Conservation (phyloP, 1,140 invertebrate species). For the Epicauta chinensis region DNA sequence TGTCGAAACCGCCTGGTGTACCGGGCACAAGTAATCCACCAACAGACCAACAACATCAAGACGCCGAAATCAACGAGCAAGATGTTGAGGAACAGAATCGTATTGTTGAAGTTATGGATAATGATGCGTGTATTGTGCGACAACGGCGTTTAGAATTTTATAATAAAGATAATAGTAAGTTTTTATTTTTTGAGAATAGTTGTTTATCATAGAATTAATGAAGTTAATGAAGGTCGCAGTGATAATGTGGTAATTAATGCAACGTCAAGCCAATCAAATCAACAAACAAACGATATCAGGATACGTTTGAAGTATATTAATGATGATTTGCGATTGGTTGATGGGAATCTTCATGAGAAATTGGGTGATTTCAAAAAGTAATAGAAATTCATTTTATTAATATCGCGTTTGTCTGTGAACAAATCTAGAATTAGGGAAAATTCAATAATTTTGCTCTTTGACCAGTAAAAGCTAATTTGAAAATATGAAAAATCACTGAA, state of each 20-base stretch:
- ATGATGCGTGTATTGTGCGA: constrained; percentile 24
- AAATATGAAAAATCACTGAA: too few species aligned
- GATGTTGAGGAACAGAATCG: constrained; percentile 43
- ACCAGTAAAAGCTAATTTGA: too few species aligned
- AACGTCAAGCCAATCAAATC: constrained; percentile 31
- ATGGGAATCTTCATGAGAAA: constrained; percentile 65
- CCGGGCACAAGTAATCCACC: neutral
- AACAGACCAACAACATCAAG: neutral
- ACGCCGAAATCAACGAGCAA: constrained; percentile 24
- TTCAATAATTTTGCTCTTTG: too few species aligned
- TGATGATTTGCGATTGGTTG: constrained; percentile 75
- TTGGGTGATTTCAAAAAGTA: constrained; percentile 86
- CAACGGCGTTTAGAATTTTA: constrained; percentile 38
- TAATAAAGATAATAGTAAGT: neutral
- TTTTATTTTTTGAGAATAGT: neutral
- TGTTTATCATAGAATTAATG: constrained; percentile 4
- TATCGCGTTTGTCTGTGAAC: too few species aligned
- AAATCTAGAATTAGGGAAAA: too few species aligned
- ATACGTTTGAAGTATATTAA: constrained; percentile 83
- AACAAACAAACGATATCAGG: constrained; percentile 49
- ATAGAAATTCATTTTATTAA: neutral
- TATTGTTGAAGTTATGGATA: constrained; percentile 53
- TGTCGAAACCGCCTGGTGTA: constrained; percentile 24
- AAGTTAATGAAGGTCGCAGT: constrained; percentile 15
- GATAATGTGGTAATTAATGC: constrained; percentile 23